phyloP scores from a whole-genome alignment of 2,888 invertebrate genomes.

The Brenthis daphne region DNA sequence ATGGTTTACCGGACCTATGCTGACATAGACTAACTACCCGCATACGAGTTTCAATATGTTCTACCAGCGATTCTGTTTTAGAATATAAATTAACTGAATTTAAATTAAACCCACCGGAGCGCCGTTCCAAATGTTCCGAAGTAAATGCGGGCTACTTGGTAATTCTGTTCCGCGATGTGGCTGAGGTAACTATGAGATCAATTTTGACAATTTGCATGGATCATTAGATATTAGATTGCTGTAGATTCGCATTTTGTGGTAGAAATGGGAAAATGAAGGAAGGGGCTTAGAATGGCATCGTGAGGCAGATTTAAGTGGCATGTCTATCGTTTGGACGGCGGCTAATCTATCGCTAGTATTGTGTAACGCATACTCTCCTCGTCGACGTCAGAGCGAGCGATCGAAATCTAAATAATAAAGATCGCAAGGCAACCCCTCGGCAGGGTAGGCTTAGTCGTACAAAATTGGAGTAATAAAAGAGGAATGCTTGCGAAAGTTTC shows the following conservation, averaged over 20 bases:
- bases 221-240: constrained; percentile 42
- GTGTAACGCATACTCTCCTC: constrained; percentile 36
- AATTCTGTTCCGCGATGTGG: constrained; percentile 47
- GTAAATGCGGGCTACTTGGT: constrained; percentile 41
- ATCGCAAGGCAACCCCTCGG: constrained; percentile 62
- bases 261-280: constrained; percentile 22
- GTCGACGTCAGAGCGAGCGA: constrained; percentile 49
- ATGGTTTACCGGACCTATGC: constrained; percentile 51
- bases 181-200: constrained; percentile 43
- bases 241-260: constrained; percentile 38
- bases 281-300: constrained; percentile 16
- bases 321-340: constrained; percentile 24
- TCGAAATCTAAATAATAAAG: constrained; percentile 81
- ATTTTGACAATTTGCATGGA: constrained; percentile 44
- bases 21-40: constrained; percentile 50
- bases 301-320: constrained; percentile 21
- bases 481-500: constrained; percentile 80
- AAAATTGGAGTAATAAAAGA: constrained; percentile 82
- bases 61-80: constrained; percentile 47
- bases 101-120: constrained; percentile 39
- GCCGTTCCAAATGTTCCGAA: constrained; percentile 37
- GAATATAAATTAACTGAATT: constrained; percentile 52
- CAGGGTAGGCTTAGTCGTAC: constrained; percentile 78
- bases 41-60: constrained; percentile 52
- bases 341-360: constrained; percentile 28